A percentile compares a stretch with the other conserved stretches of the same genome.
Conservation (phyloP, 2,113 vertebrate genomes). For the Colaptes auratus region DNA sequence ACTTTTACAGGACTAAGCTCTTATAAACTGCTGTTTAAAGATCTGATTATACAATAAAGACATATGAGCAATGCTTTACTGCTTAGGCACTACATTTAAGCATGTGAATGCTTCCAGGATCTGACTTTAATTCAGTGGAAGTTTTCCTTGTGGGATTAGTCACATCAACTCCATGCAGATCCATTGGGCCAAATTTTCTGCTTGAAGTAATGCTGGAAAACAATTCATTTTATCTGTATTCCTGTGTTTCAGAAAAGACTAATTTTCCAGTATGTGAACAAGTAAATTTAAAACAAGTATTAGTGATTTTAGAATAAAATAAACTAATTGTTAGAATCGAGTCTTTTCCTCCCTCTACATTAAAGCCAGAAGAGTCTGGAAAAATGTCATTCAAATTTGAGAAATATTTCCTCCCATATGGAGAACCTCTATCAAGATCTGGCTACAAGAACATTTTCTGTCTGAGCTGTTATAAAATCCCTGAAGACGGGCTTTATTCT, state of each 20-base stretch:
- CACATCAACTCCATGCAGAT: not conserved
- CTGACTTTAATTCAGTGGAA: not conserved
- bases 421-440: slow-evolving; percentile 57
- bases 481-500: slow-evolving; percentile 34
- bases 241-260: not conserved
- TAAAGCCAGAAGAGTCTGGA: slow-evolving; percentile 38
- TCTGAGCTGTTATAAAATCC: slow-evolving; percentile 23
- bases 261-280: not conserved
- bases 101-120: not conserved
- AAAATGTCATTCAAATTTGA: slow-evolving; percentile 57
- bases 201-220: not conserved
- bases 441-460: slow-evolving; percentile 36
- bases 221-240: not conserved
- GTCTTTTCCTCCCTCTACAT: not conserved
- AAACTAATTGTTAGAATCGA: not conserved
- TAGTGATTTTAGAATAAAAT: not conserved
- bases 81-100: not conserved
- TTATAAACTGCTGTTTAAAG: not conserved
- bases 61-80: not conserved
- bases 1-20: not conserved
- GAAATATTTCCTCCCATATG: slow-evolving; percentile 57
- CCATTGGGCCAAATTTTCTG: not conserved
- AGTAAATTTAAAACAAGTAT: not conserved
- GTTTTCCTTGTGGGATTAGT: not conserved
- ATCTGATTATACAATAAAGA: not conserved